These are phyloP conservation scores for Microcebus tavaratra DNA, from an alignment of 2,113 vertebrate genomes.

Conservation along the genomic window DNA sequence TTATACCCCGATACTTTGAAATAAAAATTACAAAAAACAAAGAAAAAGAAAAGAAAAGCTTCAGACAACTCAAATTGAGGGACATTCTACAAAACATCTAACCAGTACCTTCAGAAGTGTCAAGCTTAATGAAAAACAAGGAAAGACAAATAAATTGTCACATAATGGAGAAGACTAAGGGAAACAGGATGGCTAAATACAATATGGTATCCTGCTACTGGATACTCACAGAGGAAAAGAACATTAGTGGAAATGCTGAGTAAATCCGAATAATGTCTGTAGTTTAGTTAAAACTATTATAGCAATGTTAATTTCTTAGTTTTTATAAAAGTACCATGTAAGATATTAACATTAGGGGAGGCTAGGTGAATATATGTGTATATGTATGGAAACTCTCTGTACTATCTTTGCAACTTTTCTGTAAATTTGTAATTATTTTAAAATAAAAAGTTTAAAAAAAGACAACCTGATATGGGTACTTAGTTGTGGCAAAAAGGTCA, in stretches of 20 bases:
- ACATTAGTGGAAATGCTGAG: not conserved
- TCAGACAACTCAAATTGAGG: not conserved
- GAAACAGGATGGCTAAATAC: not conserved
- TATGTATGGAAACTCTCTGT: not conserved
- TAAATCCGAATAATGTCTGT: constrained; percentile 19
- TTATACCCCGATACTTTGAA: too few species aligned
- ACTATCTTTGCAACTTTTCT: not conserved
- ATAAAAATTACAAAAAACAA: too few species aligned
- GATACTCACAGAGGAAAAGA: not conserved
- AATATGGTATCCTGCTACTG: not conserved
- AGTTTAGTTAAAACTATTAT: not conserved
- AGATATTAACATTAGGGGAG: not conserved
- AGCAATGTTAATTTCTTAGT: not conserved
- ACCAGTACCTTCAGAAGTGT: not conserved
- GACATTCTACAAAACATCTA: not conserved
- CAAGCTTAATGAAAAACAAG: not conserved
- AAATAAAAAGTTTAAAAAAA: not conserved
- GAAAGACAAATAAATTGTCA: not conserved
- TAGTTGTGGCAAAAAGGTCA: not conserved
- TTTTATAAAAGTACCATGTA: not conserved
- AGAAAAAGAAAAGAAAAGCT: not conserved
- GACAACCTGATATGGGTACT: not conserved
- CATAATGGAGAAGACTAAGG: not conserved
- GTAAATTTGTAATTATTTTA: constrained; percentile 29
- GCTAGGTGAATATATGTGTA: not conserved